Percentiles rank a stretch among this genome's conserved stretches.
Conservation (phyloP, 2,113 vertebrate species). For the Takifugu flavidus region DNA sequence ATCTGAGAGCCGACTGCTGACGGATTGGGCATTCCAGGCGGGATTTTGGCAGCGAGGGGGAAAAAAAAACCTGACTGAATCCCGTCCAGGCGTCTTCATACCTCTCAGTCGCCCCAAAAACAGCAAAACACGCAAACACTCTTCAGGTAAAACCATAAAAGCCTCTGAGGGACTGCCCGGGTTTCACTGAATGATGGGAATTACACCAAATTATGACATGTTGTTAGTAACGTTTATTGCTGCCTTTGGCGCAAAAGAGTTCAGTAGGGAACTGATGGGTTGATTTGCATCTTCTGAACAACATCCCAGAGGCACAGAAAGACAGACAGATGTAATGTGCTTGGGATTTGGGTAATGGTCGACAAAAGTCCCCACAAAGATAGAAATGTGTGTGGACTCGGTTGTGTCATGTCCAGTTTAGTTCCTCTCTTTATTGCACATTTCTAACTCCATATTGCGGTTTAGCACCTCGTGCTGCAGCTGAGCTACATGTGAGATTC, state of each 20-base stretch:
- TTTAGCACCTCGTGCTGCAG: too few species aligned
- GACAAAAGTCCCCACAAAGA: too few species aligned
- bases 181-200: too few species aligned
- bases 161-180: background rate
- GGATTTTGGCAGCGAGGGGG: constrained; percentile 46
- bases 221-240: constrained; percentile 17
- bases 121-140: constrained; percentile 8
- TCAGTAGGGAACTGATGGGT: constrained; percentile 3
- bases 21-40: constrained; percentile 61
- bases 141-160: constrained; percentile 14
- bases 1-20: constrained; percentile 61
- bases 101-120: constrained; percentile 19
- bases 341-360: too few species aligned
- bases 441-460: too few species aligned
- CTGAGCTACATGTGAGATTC: constrained; percentile 7
- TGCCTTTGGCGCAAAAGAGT: constrained; percentile 1
- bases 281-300: constrained; percentile 26
- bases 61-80: constrained; percentile 39
- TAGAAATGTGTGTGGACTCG: background rate
- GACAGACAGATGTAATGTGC: background rate
- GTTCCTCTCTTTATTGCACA: too few species aligned
- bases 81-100: constrained; percentile 7
- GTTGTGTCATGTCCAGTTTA: too few species aligned
- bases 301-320: background rate
- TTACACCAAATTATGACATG: too few species aligned